These are phyloP conservation scores for Ahaetulla prasina DNA, from an alignment of 2,113 vertebrate genomes.

Conservation along the genomic window DNA sequence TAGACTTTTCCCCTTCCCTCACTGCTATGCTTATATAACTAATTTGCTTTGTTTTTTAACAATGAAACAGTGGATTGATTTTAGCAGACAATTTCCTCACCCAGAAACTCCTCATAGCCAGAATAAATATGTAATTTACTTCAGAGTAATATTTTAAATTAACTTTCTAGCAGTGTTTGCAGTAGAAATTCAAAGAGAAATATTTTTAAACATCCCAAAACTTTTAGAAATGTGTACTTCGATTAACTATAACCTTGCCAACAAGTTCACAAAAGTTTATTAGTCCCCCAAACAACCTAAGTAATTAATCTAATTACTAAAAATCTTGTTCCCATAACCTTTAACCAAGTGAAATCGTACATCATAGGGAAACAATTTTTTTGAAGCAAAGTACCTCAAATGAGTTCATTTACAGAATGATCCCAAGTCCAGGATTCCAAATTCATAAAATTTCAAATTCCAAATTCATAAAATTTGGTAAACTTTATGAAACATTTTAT, in stretches of 20 bases:
- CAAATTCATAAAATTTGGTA: too few relatives aligned
- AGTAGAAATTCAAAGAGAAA: neutral
- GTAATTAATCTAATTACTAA: neutral
- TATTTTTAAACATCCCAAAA: neutral
- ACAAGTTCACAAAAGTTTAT: neutral
- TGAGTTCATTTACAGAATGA: neutral
- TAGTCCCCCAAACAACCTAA: neutral
- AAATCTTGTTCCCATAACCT: neutral
- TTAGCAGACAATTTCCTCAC: neutral
- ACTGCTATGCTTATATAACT: neutral
- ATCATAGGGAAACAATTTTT: neutral
- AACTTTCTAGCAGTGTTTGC: neutral
- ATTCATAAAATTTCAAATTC: too few relatives aligned
- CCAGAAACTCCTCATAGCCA: neutral
- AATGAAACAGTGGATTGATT: neutral
- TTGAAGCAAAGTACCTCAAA: neutral
- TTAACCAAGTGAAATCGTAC: neutral
- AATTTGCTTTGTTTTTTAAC: neutral
- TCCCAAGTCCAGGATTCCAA: neutral
- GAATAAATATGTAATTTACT: neutral
- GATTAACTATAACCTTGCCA: neutral
- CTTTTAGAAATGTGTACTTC: neutral
- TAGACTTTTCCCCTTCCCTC: neutral
- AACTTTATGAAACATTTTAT: neutral
- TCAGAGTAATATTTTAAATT: neutral